Conservation (phyloP, 2,113 vertebrate species). For the Ailurus styani region DNA sequence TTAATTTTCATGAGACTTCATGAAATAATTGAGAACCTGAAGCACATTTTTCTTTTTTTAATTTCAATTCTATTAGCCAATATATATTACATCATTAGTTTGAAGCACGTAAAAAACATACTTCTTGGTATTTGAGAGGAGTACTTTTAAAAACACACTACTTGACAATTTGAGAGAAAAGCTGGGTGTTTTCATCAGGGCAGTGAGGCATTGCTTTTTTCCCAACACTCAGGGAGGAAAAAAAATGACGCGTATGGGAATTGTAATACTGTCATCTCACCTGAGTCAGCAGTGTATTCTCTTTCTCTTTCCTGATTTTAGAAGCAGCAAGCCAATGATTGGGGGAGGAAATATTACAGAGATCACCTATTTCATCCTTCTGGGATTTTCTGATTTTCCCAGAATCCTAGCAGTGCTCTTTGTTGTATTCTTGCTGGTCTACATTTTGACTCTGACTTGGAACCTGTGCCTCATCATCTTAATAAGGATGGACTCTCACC, state of each 20-base stretch:
- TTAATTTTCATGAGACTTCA: too few species aligned
- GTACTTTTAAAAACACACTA: not conserved
- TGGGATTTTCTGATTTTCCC: constrained; percentile 57
- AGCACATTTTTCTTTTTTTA: too few species aligned
- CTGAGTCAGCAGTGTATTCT: not conserved
- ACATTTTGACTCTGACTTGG: constrained; percentile 9
- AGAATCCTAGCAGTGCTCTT: not conserved
- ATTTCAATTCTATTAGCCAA: too few species aligned
- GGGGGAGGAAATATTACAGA: not conserved
- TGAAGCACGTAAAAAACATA: too few species aligned
- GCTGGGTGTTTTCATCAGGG: not conserved
- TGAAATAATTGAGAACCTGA: not conserved
- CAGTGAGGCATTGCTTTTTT: not conserved
- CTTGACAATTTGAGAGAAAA: not conserved
- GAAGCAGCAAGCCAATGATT: not conserved
- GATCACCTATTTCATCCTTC: not conserved
- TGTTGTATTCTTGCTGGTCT: not conserved
- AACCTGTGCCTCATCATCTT: constrained; percentile 35
- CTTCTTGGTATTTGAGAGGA: too few species aligned
- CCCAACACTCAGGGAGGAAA: rapidly evolving
- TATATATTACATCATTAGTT: too few species aligned
- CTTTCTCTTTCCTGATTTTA: not conserved
- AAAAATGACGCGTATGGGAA: not conserved
- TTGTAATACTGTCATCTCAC: not conserved
- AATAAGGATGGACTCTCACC: constrained; percentile 28